Percentiles rank a stretch among this genome's conserved stretches.
Evolutionary conservation across 2,888 invertebrate genomes (phyloP).

Genomic region (Branchellion lobata): DNA sequence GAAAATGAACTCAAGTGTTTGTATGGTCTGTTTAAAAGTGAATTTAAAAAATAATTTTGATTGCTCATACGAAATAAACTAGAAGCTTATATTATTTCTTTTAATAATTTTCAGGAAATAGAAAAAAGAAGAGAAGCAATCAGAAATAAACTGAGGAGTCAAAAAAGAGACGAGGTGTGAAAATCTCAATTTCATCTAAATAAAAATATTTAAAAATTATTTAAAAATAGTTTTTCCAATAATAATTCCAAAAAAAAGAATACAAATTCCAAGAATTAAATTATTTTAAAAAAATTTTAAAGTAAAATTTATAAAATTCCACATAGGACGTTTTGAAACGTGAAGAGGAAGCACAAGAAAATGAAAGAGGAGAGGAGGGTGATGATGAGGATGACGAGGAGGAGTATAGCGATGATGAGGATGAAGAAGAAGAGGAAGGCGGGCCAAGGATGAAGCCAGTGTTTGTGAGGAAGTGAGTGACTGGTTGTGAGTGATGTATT

Average conservation of each 20-base stretch:
- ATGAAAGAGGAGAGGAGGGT: constrained; percentile 55
- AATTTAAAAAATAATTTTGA: too few relatives aligned
- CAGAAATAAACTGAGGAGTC: constrained; percentile 68
- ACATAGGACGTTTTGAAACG: not conserved
- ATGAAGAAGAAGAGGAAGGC: constrained; percentile 69
- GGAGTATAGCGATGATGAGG: constrained; percentile 70
- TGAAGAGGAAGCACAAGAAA: constrained; percentile 57
- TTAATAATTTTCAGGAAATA: constrained; percentile 60
- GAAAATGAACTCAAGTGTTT: too few relatives aligned
- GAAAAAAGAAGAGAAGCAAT: constrained; percentile 76
- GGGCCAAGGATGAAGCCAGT: constrained; percentile 90
- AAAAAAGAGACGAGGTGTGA: constrained; percentile 59
- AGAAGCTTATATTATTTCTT: too few relatives aligned
- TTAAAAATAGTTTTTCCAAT: not conserved
- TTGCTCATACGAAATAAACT: too few relatives aligned
- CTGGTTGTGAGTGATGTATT: constrained; percentile 8
- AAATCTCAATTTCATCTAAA: too few relatives aligned
- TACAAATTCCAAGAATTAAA: not conserved
- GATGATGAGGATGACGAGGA: constrained; percentile 66
- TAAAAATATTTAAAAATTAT: not conserved
- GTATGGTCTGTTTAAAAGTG: too few relatives aligned
- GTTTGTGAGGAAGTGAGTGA: constrained; percentile 76
- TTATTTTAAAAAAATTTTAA: not conserved
- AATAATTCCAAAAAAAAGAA: not conserved
- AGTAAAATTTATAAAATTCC: not conserved